Evolutionary conservation across 30 jellyfish, hydroid and myxozoan species (phyloP).

Genomic region (Phacellophora camtschatica): DNA sequence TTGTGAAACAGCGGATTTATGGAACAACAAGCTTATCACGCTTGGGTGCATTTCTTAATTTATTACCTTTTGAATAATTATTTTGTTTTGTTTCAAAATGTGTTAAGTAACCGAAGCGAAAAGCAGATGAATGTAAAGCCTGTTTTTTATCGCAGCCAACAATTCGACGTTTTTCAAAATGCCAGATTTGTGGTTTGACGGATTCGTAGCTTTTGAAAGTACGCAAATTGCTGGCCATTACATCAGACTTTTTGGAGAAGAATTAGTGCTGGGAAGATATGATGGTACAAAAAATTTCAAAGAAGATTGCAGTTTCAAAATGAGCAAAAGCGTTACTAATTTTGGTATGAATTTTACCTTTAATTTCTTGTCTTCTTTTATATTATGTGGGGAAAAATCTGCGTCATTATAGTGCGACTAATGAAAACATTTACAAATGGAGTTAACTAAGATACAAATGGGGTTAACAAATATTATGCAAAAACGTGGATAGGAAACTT

Average conservation of each 20-base stretch:
- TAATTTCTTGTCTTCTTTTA: background rate
- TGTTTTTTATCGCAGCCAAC: background rate
- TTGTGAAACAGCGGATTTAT: too few species aligned
- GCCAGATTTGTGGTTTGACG: slow-evolving; percentile 68
- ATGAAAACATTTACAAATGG: background rate
- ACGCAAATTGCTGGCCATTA: slow-evolving; percentile 46
- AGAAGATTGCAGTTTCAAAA: slow-evolving; percentile 67
- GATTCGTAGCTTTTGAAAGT: slow-evolving; percentile 52
- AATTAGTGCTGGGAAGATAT: slow-evolving; percentile 40
- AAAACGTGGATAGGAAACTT: too few species aligned
- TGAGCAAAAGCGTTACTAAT: background rate
- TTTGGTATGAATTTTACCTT: background rate
- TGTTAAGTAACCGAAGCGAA: too few species aligned
- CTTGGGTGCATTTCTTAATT: too few species aligned
- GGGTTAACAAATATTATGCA: too few species aligned
- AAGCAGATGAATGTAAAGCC: background rate
- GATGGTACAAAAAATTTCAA: slow-evolving; percentile 45
- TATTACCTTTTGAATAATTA: too few species aligned
- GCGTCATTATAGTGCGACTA: background rate
- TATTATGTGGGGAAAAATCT: background rate
- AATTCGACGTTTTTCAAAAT: slow-evolving; percentile 40
- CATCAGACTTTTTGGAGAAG: slow-evolving; percentile 53
- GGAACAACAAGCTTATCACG: too few species aligned
- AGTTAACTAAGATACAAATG: too few species aligned
- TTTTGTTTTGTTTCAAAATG: too few species aligned